Conservation (phyloP, 2,888 invertebrate species). For the Osedax frankpressi region DNA sequence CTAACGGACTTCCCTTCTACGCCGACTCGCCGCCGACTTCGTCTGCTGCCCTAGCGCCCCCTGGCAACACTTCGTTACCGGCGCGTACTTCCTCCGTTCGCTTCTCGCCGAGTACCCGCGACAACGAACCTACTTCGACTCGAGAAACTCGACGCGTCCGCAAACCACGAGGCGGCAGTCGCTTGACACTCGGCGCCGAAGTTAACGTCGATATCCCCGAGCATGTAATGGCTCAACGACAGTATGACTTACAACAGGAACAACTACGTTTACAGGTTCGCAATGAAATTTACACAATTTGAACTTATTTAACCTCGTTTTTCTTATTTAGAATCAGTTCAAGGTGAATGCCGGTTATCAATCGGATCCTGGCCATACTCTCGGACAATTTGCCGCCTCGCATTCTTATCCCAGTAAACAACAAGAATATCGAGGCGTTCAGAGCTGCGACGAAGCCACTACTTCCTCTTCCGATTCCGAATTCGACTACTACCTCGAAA, state of each 20-base stretch:
- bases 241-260: too few species aligned
- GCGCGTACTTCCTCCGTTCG: neutral
- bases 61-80: neutral
- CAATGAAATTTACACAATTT: too few species aligned
- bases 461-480: constrained; percentile 58
- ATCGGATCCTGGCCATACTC: constrained; percentile 17
- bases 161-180: constrained; percentile 28
- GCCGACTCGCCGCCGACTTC: neutral
- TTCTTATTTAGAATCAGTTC: too few species aligned
- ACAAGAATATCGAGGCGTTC: neutral
- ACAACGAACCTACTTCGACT: constrained; percentile 38
- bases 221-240: constrained; percentile 18
- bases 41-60: neutral
- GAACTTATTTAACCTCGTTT: too few species aligned
- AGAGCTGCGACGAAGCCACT: constrained; percentile 16
- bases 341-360: constrained; percentile 11
- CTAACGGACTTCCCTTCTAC: constrained; percentile 16
- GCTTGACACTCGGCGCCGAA: constrained; percentile 11
- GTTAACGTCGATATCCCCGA: constrained; percentile 2
- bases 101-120: constrained; percentile 6
- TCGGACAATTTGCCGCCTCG: constrained; percentile 38
- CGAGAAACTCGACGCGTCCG: constrained; percentile 15
- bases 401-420: constrained; percentile 1
- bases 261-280: too few species aligned
- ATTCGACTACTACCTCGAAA: constrained; percentile 62